Percentiles rank a stretch among this genome's conserved stretches.
Evolutionary conservation across 2,888 invertebrate species (phyloP).

Genomic region (Ochlodes sylvanus): DNA sequence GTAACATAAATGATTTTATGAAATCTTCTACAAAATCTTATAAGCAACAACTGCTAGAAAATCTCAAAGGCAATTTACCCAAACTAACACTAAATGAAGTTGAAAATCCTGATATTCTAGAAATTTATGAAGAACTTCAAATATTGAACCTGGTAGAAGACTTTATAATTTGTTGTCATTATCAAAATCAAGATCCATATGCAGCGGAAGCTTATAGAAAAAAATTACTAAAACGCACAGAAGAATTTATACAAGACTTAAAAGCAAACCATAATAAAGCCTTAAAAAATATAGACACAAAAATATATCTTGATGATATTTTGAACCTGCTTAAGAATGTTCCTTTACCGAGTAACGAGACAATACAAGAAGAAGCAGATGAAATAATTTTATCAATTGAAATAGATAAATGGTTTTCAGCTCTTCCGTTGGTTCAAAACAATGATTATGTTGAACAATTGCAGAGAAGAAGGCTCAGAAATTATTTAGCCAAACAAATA

Average conservation of each 20-base stretch:
- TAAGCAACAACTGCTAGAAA: constrained; percentile 59
- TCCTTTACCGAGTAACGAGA: constrained; percentile 58
- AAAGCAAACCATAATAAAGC: constrained; percentile 53
- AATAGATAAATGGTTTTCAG: constrained; percentile 66
- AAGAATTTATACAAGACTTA: constrained; percentile 53
- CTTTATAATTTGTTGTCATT: constrained; percentile 57
- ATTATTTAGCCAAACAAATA: constrained; percentile 59
- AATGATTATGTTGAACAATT: constrained; percentile 47
- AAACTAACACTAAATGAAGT: constrained; percentile 39
- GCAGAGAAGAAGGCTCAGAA: constrained; percentile 52
- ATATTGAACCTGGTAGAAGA: constrained; percentile 59
- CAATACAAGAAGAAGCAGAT: constrained; percentile 61
- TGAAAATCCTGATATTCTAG: constrained; percentile 42
- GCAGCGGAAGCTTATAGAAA: constrained; percentile 59
- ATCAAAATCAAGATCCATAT: constrained; percentile 55
- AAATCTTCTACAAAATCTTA: constrained; percentile 51
- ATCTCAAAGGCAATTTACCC: constrained; percentile 52
- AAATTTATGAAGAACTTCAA: constrained; percentile 55
- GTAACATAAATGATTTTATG: constrained; percentile 52
- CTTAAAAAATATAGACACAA: constrained; percentile 49
- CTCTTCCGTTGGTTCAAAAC: constrained; percentile 54
- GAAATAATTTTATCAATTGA: constrained; percentile 62
- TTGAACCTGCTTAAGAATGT: constrained; percentile 59
- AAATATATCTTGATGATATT: constrained; percentile 53
- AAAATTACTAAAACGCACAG: constrained; percentile 54